A percentile compares a stretch with the other conserved stretches of the same genome.
phyloP scores from a whole-genome alignment of 2,888 invertebrate species.

The Sphaeridia pumilis region DNA sequence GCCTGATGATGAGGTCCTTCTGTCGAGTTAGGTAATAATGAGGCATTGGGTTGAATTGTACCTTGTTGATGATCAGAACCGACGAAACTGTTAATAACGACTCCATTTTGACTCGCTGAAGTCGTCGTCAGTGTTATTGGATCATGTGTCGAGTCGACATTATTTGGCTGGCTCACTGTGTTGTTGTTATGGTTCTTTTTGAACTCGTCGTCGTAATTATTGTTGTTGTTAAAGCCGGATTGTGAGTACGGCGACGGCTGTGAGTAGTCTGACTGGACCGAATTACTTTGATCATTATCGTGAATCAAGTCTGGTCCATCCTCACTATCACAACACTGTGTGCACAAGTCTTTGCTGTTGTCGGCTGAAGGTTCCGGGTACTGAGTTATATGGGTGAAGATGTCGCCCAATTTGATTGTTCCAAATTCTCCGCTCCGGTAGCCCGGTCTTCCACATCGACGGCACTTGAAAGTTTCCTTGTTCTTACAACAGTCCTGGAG shows the following conservation, averaged over 20 bases:
- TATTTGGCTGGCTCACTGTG: constrained; percentile 6
- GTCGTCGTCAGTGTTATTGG: no score
- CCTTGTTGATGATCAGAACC: no score
- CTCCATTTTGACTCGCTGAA: no score
- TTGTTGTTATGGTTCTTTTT: constrained; percentile 14
- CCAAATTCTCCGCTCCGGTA: constrained; percentile 32
- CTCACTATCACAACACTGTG: constrained; percentile 13
- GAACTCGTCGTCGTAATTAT: constrained; percentile 5
- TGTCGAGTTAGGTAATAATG: no score
- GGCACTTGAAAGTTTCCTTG: constrained; percentile 25
- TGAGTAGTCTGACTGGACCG: not conserved
- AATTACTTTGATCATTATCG: not conserved
- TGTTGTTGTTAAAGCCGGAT: constrained; percentile 7
- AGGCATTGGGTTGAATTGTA: no score
- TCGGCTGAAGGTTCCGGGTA: constrained; percentile 18
- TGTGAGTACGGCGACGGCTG: constrained; percentile 16
- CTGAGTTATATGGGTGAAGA: constrained; percentile 30
- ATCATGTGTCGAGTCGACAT: no score
- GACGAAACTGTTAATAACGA: no score
- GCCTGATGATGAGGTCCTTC: no score
- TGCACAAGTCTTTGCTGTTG: constrained; percentile 12
- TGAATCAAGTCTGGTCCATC: constrained; percentile 3
- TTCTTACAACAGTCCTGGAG: constrained; percentile 8
- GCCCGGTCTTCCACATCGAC: constrained; percentile 29
- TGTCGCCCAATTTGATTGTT: constrained; percentile 35